phyloP scores from a whole-genome alignment of 2,113 vertebrate species.

The Paradoxurus hermaphroditus region DNA sequence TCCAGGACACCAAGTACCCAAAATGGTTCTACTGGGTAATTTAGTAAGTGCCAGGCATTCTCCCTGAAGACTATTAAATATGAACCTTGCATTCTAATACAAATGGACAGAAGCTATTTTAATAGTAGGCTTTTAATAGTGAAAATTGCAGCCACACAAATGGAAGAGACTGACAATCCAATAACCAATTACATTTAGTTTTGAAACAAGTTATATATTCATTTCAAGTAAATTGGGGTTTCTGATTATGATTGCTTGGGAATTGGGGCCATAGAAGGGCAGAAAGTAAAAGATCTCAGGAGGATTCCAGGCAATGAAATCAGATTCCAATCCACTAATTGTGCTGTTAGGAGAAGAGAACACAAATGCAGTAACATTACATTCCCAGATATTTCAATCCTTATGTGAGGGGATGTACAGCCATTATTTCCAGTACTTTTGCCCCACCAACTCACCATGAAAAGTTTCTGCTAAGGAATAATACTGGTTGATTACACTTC shows the following conservation, averaged over 20 bases:
- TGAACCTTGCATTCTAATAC: conserved; percentile 34
- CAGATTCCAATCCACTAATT: conserved; percentile 4
- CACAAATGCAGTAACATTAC: background rate
- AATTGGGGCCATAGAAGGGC: background rate
- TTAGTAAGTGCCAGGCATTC: conserved; percentile 57
- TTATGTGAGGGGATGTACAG: background rate
- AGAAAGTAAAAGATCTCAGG: conserved; percentile 39
- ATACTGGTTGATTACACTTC: background rate
- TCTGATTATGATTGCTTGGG: conserved; percentile 39
- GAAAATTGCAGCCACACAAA: conserved; percentile 57
- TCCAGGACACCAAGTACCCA: conserved; percentile 50
- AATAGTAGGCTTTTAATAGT: conserved; percentile 11
- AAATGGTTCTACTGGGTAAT: conserved; percentile 51
- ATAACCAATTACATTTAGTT: conserved; percentile 46
- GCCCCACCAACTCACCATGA: background rate
- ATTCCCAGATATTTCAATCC: background rate
- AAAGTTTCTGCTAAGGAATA: background rate
- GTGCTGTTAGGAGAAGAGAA: background rate
- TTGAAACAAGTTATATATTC: conserved; percentile 50
- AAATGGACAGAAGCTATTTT: conserved; percentile 50
- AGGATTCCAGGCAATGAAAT: conserved; percentile 14
- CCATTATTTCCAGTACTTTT: background rate
- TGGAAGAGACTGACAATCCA: conserved; percentile 42
- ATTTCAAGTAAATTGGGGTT: conserved; percentile 37
- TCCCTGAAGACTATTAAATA: conserved; percentile 53